Conservation (phyloP, 2,113 vertebrate species). For the Pagrus major region DNA sequence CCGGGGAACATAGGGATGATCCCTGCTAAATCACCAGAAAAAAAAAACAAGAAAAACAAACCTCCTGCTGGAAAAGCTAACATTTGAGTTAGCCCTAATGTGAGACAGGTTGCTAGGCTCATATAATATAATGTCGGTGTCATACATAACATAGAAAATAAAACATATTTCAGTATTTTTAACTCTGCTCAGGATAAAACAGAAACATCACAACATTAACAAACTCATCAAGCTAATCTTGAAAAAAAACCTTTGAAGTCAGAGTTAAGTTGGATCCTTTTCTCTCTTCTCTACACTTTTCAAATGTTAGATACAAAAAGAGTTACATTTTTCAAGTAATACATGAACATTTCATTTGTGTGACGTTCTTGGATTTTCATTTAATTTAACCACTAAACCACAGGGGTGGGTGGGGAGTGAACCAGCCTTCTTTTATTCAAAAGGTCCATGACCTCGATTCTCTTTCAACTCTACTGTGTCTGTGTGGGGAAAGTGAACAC, state of each 20-base stretch:
- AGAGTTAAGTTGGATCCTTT: background rate
- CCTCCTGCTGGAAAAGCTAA: background rate
- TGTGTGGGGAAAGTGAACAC: constrained; percentile 24
- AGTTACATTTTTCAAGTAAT: background rate
- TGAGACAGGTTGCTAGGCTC: background rate
- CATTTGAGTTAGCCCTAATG: background rate
- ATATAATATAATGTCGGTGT: background rate
- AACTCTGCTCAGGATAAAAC: background rate
- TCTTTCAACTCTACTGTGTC: constrained; percentile 36
- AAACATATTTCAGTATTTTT: background rate
- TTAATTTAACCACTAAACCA: background rate
- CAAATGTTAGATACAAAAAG: background rate
- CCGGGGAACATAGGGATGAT: no score
- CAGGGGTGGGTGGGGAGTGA: constrained; percentile 27
- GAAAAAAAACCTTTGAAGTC: background rate
- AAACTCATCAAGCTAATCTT: background rate
- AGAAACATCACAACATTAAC: background rate
- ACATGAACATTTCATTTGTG: background rate
- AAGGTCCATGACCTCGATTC: constrained; percentile 51
- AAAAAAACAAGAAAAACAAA: no score
- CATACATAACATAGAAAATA: background rate
- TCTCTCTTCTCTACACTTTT: background rate
- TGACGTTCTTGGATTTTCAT: background rate
- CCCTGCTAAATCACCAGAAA: no score
- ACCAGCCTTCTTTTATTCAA: constrained; percentile 6